Base-by-base conservation (phyloP, 2,888 invertebrate genomes). In the Cephus rjabovi region DNA sequence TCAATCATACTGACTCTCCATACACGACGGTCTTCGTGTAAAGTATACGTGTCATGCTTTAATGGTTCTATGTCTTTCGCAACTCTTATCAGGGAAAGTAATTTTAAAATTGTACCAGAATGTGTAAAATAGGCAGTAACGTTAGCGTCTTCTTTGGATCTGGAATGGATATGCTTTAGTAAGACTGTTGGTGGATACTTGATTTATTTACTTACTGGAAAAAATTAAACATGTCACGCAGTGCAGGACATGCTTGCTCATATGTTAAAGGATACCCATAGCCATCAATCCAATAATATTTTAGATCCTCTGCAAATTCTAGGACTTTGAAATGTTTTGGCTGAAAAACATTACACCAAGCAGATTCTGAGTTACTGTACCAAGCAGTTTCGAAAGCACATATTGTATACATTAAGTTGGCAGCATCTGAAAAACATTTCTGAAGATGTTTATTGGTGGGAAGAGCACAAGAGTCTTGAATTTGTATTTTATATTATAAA, bases 341-440 rank as follows among this genome's bases (percentile, higher is more conserved):
- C 82, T 95, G 93, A 88, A 97, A 95, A 56, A 94, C 92, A 82
- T 93, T 93, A 92, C 97, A 97, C 97, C 97, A 97, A 0, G 97
- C 95, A 11, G 97, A 97, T 69, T 89, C 86, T 40, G 88, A 87
- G 80, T 92, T 91, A 83, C 94, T 94, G 80, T 94, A 93, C 96
- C 96, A 96, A n/a, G 97, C 95, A 6, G 96, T 96, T 92, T 97
- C 97, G 91, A 95, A 97, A 0, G 94, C 95, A 91, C 97, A 97
- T 69, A 94, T 94, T 83, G 94, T 93, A 88, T 96, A 96, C 92
- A 97, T 95, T 70, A 95, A 90, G 79, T 93, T 91, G 76, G 94
- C 93, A 82, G 93, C 94, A 77, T 93, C 95, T 95, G 91, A 80
- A 91, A 87, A 86, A 71, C 79, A 74, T 69, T 77, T 81, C 75